Evolutionary conservation across 2,888 invertebrate species (phyloP).

Genomic region (Lepas anatifera): DNA sequence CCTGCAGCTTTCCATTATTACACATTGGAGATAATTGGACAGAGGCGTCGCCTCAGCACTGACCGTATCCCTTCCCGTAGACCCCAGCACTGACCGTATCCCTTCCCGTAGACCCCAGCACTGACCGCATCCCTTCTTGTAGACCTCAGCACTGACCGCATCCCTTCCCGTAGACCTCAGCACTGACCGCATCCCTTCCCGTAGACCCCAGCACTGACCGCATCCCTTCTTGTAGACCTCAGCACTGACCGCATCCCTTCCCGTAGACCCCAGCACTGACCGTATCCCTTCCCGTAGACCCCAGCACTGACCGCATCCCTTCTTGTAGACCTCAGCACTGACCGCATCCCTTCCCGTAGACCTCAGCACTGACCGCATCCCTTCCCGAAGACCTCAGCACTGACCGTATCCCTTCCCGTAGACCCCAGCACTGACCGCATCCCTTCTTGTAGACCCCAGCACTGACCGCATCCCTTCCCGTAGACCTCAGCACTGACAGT

Average conservation of each 20-base stretch:
- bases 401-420: conserved; percentile 92
- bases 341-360: conserved; percentile 96
- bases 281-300: conserved; percentile 95
- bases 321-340: conserved; percentile 78
- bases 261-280: conserved; percentile 72
- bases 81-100: background rate
- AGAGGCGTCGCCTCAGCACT: background rate
- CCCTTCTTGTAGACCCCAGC: conserved; percentile 96
- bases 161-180: conserved; percentile 95
- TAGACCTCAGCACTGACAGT: conserved; percentile 72
- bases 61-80: background rate
- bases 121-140: conserved; percentile 87
- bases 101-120: background rate
- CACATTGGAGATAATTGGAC: too few species aligned
- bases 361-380: conserved; percentile 71
- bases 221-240: conserved; percentile 97
- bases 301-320: conserved; percentile 75
- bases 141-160: conserved; percentile 73
- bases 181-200: conserved; percentile 85
- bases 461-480: conserved; percentile 82
- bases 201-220: conserved; percentile 61
- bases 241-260: conserved; percentile 77
- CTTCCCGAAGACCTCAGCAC: conserved; percentile 87
- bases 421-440: conserved; percentile 60
- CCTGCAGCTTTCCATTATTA: too few species aligned